These are phyloP conservation scores for Tragelaphus eurycerus DNA, from an alignment of 2,797 vertebrate genomes.

Conservation along the genomic window DNA sequence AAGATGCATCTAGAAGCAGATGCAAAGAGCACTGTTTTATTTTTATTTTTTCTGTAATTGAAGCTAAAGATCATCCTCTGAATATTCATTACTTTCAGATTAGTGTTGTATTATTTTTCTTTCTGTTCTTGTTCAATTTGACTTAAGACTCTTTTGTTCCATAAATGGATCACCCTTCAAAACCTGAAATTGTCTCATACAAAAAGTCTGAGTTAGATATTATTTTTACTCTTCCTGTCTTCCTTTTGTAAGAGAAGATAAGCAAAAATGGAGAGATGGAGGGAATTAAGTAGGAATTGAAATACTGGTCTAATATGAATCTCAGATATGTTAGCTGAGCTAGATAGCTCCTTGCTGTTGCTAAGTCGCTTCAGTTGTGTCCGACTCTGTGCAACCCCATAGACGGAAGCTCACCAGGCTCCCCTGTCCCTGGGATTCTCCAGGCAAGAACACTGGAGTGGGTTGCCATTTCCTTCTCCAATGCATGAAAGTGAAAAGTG, in stretches of 20 bases:
- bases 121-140: conserved; percentile 21
- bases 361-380: too few relatives aligned
- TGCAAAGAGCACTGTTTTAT: not conserved
- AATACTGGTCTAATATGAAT: not conserved
- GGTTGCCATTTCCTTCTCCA: too few relatives aligned
- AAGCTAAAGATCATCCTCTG: conserved; percentile 1
- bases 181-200: not conserved
- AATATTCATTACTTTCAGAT: conserved; percentile 59
- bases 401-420: too few relatives aligned
- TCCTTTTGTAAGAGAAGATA: not conserved
- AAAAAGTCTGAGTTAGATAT: not conserved
- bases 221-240: not conserved
- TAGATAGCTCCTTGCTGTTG: not conserved
- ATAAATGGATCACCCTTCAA: conserved; percentile 25
- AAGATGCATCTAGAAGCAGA: not conserved
- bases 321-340: not conserved
- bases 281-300: not conserved
- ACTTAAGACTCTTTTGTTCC: conserved; percentile 37
- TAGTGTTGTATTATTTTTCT: conserved; percentile 17
- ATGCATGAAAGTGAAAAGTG: too few relatives aligned
- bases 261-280: not conserved
- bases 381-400: too few relatives aligned
- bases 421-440: too few relatives aligned
- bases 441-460: too few relatives aligned
- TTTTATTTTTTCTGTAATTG: not conserved